Base-by-base conservation (phyloP, 2,888 invertebrate species). In the Conops quadrifasciatus region DNA sequence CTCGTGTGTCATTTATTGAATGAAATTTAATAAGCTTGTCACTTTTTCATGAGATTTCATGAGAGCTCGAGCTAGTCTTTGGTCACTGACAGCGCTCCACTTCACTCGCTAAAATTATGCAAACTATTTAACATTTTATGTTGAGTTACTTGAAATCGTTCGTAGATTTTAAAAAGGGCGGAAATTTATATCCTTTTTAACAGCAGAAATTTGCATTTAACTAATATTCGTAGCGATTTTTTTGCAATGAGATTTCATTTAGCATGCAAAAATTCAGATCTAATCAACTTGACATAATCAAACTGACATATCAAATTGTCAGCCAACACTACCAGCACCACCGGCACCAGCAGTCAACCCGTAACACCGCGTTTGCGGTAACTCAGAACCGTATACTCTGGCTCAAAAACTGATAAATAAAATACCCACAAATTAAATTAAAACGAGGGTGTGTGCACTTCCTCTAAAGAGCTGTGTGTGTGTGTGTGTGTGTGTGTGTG, bases 1-100 rank as follows among this genome's bases (percentile, higher is more conserved):
- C n/a, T 36, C 62, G 68, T 62, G 60, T 51, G 62, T 68, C 60
- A 51, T 51, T 30, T 62, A 30, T 68, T 68, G 62, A 49, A 28
- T 68, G 62, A 68, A 60, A 51, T 16, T 36, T 7, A 36, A 36
- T 9, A 9, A 30, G 62, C 51, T 66, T 49, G 60, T 68, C 62
- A 68, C 36, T 68, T 62, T 43, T 68, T 51, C 9, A 7, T 68
- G 68, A 68, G 60, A 51, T 36, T 24, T 68, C 63, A 47, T 24
- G 15, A 28, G 9, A 59, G 59, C 19, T 59, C 49, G 49, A n/a
- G 58, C 5, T 11, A n/a, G 24, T n/a, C 5, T 16, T 19, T 2
- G 9, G 24, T 13, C 26, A 28, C 26, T 58, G 19, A 2, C 49
- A n/a, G n/a, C 19, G 13, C 26, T 28, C 15, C 4, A 24, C 26